Evolutionary conservation across 2,797 vertebrate genomes (phyloP).

Genomic region (Craterocephalus amniculus): DNA sequence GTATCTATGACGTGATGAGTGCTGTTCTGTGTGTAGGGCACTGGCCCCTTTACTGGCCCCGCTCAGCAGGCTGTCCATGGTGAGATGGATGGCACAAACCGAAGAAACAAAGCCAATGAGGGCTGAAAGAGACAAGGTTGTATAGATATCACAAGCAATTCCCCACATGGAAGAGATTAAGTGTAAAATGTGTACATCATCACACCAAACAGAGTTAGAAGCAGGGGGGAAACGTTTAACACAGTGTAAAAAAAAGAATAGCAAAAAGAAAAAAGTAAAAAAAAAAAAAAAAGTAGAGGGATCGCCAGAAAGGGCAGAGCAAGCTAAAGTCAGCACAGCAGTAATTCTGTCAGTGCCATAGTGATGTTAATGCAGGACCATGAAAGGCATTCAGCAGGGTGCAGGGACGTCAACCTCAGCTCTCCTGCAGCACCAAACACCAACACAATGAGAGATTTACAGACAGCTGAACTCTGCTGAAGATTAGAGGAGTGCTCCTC

Average conservation of each 20-base stretch:
- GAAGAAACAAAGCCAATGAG: constrained; percentile 62
- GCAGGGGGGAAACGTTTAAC: constrained; percentile 7
- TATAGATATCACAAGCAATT: constrained; percentile 48
- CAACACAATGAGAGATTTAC: constrained; percentile 62
- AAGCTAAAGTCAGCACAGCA: constrained; percentile 75
- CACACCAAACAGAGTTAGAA: constrained; percentile 1
- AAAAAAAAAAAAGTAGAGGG: constrained; percentile 20
- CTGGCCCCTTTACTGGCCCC: constrained; percentile 72
- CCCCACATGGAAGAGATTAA: constrained; percentile 4
- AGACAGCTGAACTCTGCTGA: constrained; percentile 16
- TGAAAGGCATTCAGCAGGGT: constrained; percentile 79
- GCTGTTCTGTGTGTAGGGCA: constrained; percentile 60
- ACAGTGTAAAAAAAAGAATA: neutral
- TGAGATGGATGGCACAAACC: constrained; percentile 75
- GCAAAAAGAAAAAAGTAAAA: constrained; percentile 15
- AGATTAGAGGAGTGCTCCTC: constrained; percentile 11
- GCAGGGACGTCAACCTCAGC: constrained; percentile 70
- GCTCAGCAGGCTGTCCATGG: constrained; percentile 72
- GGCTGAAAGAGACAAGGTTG: constrained; percentile 68
- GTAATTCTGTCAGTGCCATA: constrained; percentile 85
- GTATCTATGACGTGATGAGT: constrained; percentile 65
- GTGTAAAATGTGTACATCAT: neutral
- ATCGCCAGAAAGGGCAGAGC: constrained; percentile 41
- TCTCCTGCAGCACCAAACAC: constrained; percentile 69
- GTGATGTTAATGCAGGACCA: constrained; percentile 82